These are phyloP conservation scores for Phasianus colchicus DNA, from an alignment of 2,113 vertebrate genomes.

Conservation along the genomic window DNA sequence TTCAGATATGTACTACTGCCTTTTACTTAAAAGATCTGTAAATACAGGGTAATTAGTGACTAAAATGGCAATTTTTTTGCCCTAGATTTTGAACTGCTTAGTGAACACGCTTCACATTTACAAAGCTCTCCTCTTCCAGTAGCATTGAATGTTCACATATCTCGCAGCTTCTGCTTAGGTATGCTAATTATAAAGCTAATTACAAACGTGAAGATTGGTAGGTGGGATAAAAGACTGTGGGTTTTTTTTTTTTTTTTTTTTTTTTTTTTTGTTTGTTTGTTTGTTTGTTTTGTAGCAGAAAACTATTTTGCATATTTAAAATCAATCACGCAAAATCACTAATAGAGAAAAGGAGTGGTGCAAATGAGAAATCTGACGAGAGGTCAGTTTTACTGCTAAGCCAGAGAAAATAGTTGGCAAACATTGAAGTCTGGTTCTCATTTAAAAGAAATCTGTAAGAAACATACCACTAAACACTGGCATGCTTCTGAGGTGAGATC, in stretches of 20 bases:
- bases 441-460: not conserved
- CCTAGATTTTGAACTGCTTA: constrained; percentile 2
- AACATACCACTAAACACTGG: not conserved
- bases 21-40: constrained; percentile 31
- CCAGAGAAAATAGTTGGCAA: not conserved
- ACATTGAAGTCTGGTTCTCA: not conserved
- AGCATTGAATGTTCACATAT: not conserved
- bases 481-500: not conserved
- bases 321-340: not conserved
- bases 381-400: not conserved
- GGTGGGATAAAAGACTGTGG: not conserved
- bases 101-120: constrained; percentile 17
- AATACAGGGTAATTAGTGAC: not conserved
- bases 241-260: constrained; percentile 12
- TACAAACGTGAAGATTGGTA: constrained; percentile 26
- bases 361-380: constrained; percentile 14
- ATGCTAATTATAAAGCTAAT: not conserved
- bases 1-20: not conserved
- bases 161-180: not conserved
- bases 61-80: constrained; percentile 10
- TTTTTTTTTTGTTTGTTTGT: too few species aligned
- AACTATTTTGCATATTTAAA: constrained; percentile 17
- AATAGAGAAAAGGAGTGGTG: not conserved
- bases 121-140: constrained; percentile 30
- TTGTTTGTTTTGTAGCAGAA: not conserved